These are phyloP conservation scores for Geotrypetes seraphini DNA, from an alignment of 2,797 vertebrate species.

Conservation along the genomic window DNA sequence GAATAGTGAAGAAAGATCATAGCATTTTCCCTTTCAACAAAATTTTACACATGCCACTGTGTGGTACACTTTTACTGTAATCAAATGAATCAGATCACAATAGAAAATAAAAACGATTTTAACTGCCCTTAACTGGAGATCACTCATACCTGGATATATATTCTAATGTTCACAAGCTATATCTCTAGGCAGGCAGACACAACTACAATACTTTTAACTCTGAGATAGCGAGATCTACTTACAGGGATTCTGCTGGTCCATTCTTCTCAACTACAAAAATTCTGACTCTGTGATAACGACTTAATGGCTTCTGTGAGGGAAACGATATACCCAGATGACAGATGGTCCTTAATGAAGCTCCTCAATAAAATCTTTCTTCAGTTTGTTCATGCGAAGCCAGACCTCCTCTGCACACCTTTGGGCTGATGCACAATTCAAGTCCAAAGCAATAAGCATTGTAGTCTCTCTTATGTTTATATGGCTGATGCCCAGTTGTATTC, in stretches of 20 bases:
- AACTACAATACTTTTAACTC: no score
- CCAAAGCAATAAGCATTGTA: conserved; percentile 63
- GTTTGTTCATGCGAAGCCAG: conserved; percentile 44
- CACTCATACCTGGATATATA: no score
- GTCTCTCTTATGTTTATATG: conserved; percentile 85
- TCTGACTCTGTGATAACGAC: conserved; percentile 32
- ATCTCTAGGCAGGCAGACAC: no score
- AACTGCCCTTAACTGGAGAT: no score
- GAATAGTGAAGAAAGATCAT: no score
- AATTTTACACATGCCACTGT: no score
- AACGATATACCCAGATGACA: conserved; percentile 23
- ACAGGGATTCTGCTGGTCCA: conserved; percentile 60
- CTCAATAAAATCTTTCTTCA: conserved; percentile 33
- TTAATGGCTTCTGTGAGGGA: conserved; percentile 17
- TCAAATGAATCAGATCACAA: no score
- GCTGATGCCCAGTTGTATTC: conserved; percentile 53
- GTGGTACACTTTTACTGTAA: no score
- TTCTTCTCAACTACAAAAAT: conserved; percentile 32
- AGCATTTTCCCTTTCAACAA: no score
- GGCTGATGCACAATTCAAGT: conserved; percentile 39
- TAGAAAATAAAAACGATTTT: no score
- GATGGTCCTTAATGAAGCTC: conserved; percentile 40
- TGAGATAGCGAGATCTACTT: conserved; percentile 54
- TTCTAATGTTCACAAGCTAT: no score
- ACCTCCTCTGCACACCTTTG: conserved; percentile 30